A percentile compares a stretch with the other conserved stretches of the same genome.
phyloP scores from a whole-genome alignment of 2,888 invertebrate species.

The Cryptophagus acutangulus region DNA sequence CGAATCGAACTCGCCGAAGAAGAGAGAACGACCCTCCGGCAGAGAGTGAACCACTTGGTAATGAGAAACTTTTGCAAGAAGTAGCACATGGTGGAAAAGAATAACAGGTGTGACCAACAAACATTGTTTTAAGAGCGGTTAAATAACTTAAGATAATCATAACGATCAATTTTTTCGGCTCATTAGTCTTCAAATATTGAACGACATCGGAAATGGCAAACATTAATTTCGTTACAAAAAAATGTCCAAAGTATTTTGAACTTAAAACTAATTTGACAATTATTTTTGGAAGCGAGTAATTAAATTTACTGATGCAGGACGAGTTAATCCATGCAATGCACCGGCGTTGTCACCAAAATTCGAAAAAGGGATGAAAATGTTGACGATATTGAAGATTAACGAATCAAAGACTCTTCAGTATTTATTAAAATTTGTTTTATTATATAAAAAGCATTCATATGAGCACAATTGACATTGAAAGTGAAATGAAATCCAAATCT shows the following conservation, averaged over 20 bases:
- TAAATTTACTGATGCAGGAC: too few species aligned
- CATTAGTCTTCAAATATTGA: neutral
- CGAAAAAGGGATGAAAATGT: too few species aligned
- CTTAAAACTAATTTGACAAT: too few species aligned
- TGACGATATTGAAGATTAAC: too few species aligned
- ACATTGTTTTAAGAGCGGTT: constrained; percentile 6
- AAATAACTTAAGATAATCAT: too few species aligned
- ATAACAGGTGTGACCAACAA: constrained; percentile 22
- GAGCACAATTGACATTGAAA: neutral
- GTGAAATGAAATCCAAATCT: neutral
- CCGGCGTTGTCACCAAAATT: too few species aligned
- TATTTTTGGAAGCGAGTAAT: constrained; percentile 1
- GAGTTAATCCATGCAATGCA: too few species aligned
- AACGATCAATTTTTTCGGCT: constrained; percentile 2
- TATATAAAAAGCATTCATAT: neutral
- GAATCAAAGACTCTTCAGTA: too few species aligned
- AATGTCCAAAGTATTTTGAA: neutral
- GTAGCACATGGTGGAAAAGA: constrained; percentile 24
- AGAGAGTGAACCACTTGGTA: constrained; percentile 34
- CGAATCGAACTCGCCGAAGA: constrained; percentile 23
- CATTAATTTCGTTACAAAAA: neutral
- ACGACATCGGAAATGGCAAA: neutral
- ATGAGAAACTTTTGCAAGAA: constrained; percentile 34
- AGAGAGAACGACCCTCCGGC: constrained; percentile 37
- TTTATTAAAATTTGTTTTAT: too few species aligned